Conservation (phyloP, 1,140 invertebrate species). For the Bombus superbus region DNA sequence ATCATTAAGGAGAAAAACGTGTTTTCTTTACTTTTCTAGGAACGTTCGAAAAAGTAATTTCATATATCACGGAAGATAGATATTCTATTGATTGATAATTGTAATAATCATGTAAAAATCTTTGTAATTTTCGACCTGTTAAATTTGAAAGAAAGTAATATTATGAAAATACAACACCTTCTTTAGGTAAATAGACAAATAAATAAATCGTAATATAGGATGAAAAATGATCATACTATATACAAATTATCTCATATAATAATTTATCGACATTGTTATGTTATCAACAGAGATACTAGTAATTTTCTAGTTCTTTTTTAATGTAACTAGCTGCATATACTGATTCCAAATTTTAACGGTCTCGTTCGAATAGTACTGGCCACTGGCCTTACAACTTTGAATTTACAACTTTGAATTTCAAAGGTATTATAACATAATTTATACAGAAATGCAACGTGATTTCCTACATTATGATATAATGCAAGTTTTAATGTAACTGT, state of each 20-base stretch:
- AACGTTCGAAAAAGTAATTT: too few relatives aligned
- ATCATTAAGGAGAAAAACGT: too few relatives aligned
- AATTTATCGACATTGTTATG: not conserved
- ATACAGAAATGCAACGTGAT: not conserved
- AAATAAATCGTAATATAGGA: not conserved
- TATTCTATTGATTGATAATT: too few relatives aligned
- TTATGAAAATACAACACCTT: not conserved
- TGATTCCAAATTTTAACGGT: constrained; percentile 3
- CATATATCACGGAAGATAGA: too few relatives aligned
- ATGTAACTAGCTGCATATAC: constrained; percentile 12
- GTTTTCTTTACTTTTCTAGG: too few relatives aligned
- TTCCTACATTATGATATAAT: not conserved
- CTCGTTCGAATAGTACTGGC: not conserved
- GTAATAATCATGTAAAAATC: too few relatives aligned
- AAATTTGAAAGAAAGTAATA: too few relatives aligned
- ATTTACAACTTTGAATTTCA: not conserved
- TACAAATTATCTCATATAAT: not conserved
- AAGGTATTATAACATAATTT: not conserved
- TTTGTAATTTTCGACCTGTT: too few relatives aligned
- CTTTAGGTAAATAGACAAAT: not conserved
- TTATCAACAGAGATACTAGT: not conserved
- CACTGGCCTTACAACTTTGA: too few relatives aligned
- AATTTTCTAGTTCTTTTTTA: not conserved
- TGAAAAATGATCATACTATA: not conserved
- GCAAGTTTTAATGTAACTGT: too few relatives aligned